Evolutionary conservation across 2,888 invertebrate genomes (phyloP), one percentile per base, ranked within the genome.

Genomic region (Zhengitettix transpicula): DNA sequence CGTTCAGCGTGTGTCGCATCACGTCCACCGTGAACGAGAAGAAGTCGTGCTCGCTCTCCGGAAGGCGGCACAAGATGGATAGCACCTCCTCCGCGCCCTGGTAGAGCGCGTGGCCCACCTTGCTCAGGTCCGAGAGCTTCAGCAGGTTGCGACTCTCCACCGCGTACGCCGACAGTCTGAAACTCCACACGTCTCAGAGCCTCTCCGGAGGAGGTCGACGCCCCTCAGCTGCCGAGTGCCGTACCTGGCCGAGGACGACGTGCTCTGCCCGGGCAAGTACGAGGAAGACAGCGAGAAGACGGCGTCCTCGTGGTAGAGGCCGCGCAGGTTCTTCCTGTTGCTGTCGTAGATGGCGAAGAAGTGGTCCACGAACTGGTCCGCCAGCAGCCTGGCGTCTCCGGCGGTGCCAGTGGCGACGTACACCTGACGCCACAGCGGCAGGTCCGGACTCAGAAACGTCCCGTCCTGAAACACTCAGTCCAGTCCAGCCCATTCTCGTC

Each of bases 21-120:
- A 85, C 77, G 68, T 88, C 88, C 0, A 85, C 78, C 10, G 77
- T 76, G 66, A 88, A 84, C 0, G 84, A 81, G 55, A 73, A 74
- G 0, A 80, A 79, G 68, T 86, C 84, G 70, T 88, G 87, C 62
- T 78, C 74, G 0, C 83, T 76, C 8, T 71, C 69, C 0, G 87
- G 87, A 70, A 83, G 69, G 56, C 71, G 69, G 56, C 71, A 69
- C 16, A 83, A 69, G 52, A 74, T 68, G 14, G 77, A 73, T 1
- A 77, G 72, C 57, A 83, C 77, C 40, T 71, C 70, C 62, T 72
- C 67, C 41, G 65, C 59, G 2, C 73, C 73, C 14, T 63, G 60
- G 60, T 67, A 65, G 28, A 74, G 62, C 63, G 60, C 67, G 55
- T 70, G 68, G n/a, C 65, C 64, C 12, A 66, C 68, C 60, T 68